These are phyloP conservation scores for Graptemys geographica DNA, from an alignment of 2,797 vertebrate genomes.

Conservation along the genomic window DNA sequence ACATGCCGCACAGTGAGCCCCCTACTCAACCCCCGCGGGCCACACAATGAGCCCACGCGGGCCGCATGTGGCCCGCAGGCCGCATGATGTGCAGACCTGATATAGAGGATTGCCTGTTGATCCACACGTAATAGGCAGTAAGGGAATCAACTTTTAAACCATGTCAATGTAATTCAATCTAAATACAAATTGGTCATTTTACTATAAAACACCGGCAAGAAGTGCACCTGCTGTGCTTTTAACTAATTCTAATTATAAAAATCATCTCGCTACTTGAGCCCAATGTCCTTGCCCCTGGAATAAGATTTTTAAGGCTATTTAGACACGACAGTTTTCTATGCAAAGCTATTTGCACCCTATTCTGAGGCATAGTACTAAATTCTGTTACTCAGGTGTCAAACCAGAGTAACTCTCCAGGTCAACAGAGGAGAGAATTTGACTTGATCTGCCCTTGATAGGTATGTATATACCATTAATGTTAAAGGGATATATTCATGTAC, in stretches of 20 bases:
- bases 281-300: background rate
- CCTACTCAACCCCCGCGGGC: no score
- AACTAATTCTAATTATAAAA: background rate
- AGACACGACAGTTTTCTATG: background rate
- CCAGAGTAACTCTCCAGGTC: background rate
- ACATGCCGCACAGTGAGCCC: no score
- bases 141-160: background rate
- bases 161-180: background rate
- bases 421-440: background rate
- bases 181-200: no score
- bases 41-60: no score
- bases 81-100: background rate
- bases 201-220: no score
- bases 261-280: background rate
- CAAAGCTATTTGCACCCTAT: background rate
- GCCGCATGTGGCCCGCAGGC: no score
- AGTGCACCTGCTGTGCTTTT: background rate
- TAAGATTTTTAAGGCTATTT: background rate
- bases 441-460: no score
- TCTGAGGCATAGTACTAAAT: background rate
- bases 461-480: no score
- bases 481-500: background rate
- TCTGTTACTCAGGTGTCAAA: background rate
- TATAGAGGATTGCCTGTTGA: background rate
- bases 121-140: background rate